These are phyloP conservation scores for Empidonax alnorum DNA, from an alignment of 2,113 vertebrate species.

Conservation along the genomic window DNA sequence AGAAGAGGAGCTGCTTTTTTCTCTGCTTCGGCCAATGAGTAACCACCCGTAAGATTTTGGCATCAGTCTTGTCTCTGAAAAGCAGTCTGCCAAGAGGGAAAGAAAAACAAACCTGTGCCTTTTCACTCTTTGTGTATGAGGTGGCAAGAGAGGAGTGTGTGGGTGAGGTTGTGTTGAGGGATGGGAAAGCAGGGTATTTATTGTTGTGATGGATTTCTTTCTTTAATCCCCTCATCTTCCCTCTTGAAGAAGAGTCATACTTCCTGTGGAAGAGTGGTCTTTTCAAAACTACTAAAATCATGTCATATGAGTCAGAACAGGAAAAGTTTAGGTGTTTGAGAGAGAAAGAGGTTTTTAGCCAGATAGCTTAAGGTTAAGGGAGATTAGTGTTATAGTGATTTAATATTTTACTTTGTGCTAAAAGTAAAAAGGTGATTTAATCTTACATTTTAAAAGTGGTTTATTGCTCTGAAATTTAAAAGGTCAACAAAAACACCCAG, in stretches of 20 bases:
- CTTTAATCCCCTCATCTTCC: background rate
- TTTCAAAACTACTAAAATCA: background rate
- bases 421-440: background rate
- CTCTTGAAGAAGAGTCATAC: background rate
- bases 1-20: background rate
- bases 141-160: background rate
- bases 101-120: background rate
- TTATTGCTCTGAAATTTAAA: background rate
- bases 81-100: background rate
- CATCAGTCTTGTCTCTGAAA: background rate
- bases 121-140: background rate
- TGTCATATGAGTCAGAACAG: background rate
- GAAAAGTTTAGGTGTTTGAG: background rate
- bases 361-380: background rate
- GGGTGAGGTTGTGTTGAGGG: background rate
- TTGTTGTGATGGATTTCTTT: background rate
- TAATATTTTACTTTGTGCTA: background rate
- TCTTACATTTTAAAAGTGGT: background rate
- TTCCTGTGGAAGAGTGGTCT: background rate
- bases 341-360: background rate
- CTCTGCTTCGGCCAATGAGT: background rate
- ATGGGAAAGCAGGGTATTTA: background rate
- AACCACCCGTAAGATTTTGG: background rate
- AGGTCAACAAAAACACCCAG: background rate
- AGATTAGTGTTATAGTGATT: background rate